Evolutionary conservation across 2,113 vertebrate species (phyloP), one percentile per base, ranked within the genome.

Genomic region (Falco punctatus): DNA sequence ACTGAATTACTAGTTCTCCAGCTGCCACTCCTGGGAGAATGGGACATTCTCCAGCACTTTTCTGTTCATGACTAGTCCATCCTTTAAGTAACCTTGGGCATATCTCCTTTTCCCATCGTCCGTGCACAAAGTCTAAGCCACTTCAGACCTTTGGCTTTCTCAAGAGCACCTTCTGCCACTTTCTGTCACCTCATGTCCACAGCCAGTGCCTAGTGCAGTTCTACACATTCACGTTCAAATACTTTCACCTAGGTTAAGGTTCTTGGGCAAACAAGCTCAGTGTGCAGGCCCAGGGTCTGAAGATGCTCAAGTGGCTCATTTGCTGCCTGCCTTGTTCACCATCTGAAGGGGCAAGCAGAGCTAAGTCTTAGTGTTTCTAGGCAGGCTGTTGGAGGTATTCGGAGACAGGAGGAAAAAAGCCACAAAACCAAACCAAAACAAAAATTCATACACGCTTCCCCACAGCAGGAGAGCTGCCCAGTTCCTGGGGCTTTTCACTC

Each of bases 381-480:
- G 49, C 71, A 90, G 92, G 71, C 52, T 92, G 86, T 90, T 93
- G 77, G 96, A 96, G 93, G 94, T 93, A 95, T 94, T 94, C 74
- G 72, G 81, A 96, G 49, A 90, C 33, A 26, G 62, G 48, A 70
- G 58, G 40, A 77, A 92, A 77, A 83, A 88, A 27, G 4, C 44
- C 74, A 87, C 81, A 81, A 92, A 95, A 92, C 48, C 86, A 72
- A 71, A 86, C 52, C 51, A 64, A 89, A 94, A 32, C 66, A 87
- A 77, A 32, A 86, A 91, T 35, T 66, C 52, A 70, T 77, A 85
- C 33, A 51, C 1, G 4, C 59, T 94, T 93, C 46, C 72, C 71
- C 75, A 69, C 38, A 81, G 81, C 71, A 86, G 72, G 81, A 94
- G 85, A 95, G 48, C 38, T 93, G 81, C 87, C 82, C 77, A 64